Conservation (phyloP, 92 coral and sea anemone genomes). For the Epizoanthus ramosus region DNA sequence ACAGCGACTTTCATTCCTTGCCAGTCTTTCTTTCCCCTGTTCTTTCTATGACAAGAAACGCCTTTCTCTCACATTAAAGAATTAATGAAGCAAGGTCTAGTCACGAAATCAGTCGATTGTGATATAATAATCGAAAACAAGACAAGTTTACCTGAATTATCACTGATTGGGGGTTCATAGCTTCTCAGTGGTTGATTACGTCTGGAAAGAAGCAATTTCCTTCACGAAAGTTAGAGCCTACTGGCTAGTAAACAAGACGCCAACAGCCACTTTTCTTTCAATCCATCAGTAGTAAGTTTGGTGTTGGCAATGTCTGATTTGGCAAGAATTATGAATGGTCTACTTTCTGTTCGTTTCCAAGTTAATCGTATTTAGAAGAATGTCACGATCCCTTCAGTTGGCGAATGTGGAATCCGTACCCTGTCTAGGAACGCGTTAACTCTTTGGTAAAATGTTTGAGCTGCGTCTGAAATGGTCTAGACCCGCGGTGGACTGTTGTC, state of each 20-base stretch:
- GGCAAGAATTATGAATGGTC: too few relatives aligned
- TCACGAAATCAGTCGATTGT: constrained; percentile 63
- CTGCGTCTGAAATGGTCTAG: constrained; percentile 40
- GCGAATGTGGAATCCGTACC: neutral
- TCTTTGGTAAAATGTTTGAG: constrained; percentile 49
- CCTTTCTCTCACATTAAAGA: constrained; percentile 54
- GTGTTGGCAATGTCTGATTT: neutral
- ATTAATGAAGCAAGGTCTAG: constrained; percentile 71
- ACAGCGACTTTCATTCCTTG: constrained; percentile 3
- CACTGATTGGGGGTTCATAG: neutral
- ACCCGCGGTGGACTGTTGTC: constrained; percentile 34
- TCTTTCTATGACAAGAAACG: constrained; percentile 37
- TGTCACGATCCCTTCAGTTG: neutral
- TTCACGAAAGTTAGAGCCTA: neutral
- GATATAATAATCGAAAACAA: constrained; percentile 3
- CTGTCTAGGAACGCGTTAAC: constrained; percentile 49
- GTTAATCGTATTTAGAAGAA: too few relatives aligned
- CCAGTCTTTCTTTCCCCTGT: constrained; percentile 42
- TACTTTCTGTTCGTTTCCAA: neutral
- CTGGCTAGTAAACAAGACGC: neutral
- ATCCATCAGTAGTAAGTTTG: neutral
- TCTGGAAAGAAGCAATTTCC: neutral
- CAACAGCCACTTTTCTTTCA: neutral
- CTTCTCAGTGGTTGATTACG: neutral
- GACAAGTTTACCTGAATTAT: neutral